phyloP scores from a whole-genome alignment of 2,888 invertebrate species.

The Apoda limacodes region DNA sequence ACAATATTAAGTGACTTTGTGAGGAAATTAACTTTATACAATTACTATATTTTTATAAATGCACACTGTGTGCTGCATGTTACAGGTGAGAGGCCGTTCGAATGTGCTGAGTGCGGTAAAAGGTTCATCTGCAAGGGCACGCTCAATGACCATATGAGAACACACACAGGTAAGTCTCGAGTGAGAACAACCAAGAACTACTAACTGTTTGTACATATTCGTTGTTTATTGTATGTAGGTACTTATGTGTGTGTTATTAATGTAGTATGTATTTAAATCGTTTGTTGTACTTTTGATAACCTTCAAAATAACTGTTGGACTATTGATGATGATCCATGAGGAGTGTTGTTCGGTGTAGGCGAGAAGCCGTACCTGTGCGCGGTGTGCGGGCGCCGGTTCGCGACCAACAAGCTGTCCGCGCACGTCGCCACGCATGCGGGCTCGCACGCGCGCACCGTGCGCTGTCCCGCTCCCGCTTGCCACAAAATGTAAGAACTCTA shows the following conservation, averaged over 20 bases:
- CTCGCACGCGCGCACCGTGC: slow-evolving; percentile 21
- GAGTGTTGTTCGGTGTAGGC: too few relatives aligned
- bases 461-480: slow-evolving; percentile 19
- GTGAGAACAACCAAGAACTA: too few relatives aligned
- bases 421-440: slow-evolving; percentile 35
- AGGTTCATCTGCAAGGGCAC: slow-evolving; percentile 35
- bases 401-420: slow-evolving; percentile 45
- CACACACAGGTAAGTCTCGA: slow-evolving; percentile 43
- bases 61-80: slow-evolving; percentile 11
- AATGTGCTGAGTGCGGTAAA: slow-evolving; percentile 38
- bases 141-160: slow-evolving; percentile 34
- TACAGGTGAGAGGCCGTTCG: slow-evolving; percentile 43
- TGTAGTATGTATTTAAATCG: not conserved
- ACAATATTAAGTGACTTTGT: too few relatives aligned
- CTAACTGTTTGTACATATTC: too few relatives aligned
- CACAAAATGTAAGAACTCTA: too few relatives aligned
- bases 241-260: not conserved
- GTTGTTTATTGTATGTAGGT: too few relatives aligned
- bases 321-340: too few relatives aligned
- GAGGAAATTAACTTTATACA: too few relatives aligned
- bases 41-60: too few relatives aligned
- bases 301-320: too few relatives aligned
- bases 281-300: too few relatives aligned
- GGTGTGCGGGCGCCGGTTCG: slow-evolving; percentile 43
- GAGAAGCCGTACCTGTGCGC: slow-evolving; percentile 48